Evolutionary conservation across 2,113 vertebrate genomes (phyloP).

Genomic region (Oncorhynchus clarkii): DNA sequence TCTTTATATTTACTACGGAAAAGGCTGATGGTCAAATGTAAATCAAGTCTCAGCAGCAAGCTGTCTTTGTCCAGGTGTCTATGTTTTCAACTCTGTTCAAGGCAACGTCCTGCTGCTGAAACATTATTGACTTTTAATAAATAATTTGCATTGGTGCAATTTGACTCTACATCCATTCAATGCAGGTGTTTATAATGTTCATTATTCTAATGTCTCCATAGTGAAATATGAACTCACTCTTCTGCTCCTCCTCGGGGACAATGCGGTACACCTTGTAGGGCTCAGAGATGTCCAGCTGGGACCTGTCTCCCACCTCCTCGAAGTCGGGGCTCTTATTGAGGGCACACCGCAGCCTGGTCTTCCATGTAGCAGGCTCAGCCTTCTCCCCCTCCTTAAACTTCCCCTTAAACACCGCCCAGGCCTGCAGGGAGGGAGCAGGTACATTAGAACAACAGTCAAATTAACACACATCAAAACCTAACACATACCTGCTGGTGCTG

Average conservation of each 20-base stretch:
- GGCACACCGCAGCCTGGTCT: slow-evolving; percentile 94
- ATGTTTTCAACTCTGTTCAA: not conserved
- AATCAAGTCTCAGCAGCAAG: too few species aligned
- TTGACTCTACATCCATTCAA: too few species aligned
- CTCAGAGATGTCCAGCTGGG: slow-evolving; percentile 96
- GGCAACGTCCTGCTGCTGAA: not conserved
- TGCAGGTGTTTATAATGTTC: too few species aligned
- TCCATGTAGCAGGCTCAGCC: slow-evolving; percentile 96
- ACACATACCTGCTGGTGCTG: too few species aligned
- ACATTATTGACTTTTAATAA: too few species aligned
- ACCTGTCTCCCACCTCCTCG: slow-evolving; percentile 94
- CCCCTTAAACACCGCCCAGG: slow-evolving; percentile 98
- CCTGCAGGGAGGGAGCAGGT: slow-evolving; percentile 64
- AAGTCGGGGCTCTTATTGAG: slow-evolving; percentile 98
- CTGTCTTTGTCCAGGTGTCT: too few species aligned
- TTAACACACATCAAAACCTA: not conserved
- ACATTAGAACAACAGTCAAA: not conserved
- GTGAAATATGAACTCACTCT: slow-evolving; percentile 73
- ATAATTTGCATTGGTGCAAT: too few species aligned
- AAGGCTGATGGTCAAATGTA: too few species aligned
- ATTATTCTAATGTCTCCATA: too few species aligned
- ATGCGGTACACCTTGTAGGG: slow-evolving; percentile 98
- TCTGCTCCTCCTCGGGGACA: slow-evolving; percentile 94
- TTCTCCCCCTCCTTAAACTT: slow-evolving; percentile 98
- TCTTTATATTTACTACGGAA: too few species aligned